Evolutionary conservation across 2,113 vertebrate species (phyloP).

Genomic region (Albula glossodonta): DNA sequence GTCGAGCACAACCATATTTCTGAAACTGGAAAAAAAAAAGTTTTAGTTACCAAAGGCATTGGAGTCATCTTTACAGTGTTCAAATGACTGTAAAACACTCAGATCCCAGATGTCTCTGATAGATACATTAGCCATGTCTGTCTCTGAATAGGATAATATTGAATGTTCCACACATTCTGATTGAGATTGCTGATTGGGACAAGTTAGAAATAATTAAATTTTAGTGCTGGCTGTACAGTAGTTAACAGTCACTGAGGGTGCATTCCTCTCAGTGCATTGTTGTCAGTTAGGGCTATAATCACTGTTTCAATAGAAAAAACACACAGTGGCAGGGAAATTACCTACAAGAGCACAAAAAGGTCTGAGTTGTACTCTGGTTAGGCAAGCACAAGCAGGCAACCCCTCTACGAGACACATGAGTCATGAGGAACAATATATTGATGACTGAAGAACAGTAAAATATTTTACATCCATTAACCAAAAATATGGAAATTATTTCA

Average conservation of each 20-base stretch:
- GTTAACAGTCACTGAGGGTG: not conserved
- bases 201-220: not conserved
- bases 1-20: no score
- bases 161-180: no score
- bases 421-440: constrained; percentile 7
- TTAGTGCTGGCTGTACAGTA: not conserved
- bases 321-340: not conserved
- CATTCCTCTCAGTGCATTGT: not conserved
- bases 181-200: not conserved
- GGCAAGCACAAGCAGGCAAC: constrained; percentile 3
- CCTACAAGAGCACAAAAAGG: not conserved
- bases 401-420: not conserved
- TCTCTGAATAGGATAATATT: no score
- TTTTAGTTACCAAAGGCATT: no score
- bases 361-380: not conserved
- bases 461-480: not conserved
- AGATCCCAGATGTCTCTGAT: no score
- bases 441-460: not conserved
- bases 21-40: no score
- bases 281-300: not conserved
- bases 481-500: not conserved
- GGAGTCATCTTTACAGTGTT: no score
- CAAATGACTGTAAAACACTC: no score
- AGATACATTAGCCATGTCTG: no score
- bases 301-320: not conserved